Evolutionary conservation across 2,113 vertebrate genomes (phyloP), one percentile per base, ranked within the genome.

Genomic region (Etheostoma spectabile): DNA sequence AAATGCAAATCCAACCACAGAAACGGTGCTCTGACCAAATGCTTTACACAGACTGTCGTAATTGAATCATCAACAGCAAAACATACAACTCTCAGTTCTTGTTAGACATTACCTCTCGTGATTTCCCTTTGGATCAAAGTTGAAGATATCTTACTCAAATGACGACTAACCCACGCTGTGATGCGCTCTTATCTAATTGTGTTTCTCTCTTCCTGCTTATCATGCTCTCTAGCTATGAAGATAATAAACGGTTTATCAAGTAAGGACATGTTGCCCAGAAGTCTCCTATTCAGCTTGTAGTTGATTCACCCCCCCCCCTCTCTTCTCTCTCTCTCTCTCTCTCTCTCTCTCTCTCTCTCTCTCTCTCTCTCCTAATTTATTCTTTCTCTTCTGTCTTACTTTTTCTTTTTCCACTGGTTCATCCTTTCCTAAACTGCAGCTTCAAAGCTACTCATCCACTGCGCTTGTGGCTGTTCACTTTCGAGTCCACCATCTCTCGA

Each of bases 191-290:
- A 93, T 95, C 94, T 95, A 95, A 95, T 93, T 98, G 96, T 99
- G 96, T 98, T 97, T 99, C 96, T 99, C 96, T 99, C 95, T 97
- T 96, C 92, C 96, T 97, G 97, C 97, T 97, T 97, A 96, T 97
- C 97, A 97, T 96, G 97, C 97, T 97, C 95, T 98, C 97, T 99
- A 99, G 98, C 97, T 99, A 99, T 99, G 98, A 99, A 99, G 98
- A 99, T 99, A 99, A 99, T 99, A 99, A 99, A 96, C 97, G 95
- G 96, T 99, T 99, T 97, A 98, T 99, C 98, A 99, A 99, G 98
- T 99, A 99, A 99, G 98, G 96, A 96, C 96, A 96, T 95, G 81
- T 96, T 97, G 96, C 83, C 95, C 96, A 97, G 96, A 97, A 96
- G 93, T 96, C 84, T 95, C 94, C 93, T 95, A 94, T 68, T 89